Base-by-base conservation (phyloP, 2,888 invertebrate species). In the Xestia ashworthii region DNA sequence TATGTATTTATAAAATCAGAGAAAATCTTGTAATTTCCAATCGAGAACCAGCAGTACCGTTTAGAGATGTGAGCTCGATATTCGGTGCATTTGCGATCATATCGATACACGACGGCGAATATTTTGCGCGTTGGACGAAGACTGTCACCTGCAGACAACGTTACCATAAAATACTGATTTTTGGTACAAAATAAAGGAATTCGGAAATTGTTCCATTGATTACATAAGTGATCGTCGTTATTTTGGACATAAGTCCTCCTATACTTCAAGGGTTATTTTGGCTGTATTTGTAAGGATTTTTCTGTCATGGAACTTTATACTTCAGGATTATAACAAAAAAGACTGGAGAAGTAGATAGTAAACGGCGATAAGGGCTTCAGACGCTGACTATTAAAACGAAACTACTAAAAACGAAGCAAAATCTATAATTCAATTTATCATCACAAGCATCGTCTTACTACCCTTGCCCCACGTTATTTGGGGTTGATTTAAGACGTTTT, bases 61-160 rank as follows among this genome's bases (percentile, higher is more conserved):
- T 58, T 32, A 64, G 76, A 89, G 92, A 94, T 93, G 89, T 90
- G 80, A 90, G 91, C 88, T 91, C 91, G 93, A 95, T 94, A 93
- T 94, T 94, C 91, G 86, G 88, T 90, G 91, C 89, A 95, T 94
- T 94, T 91, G 89, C 88, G 89, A 95, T 95, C 89, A 87, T 94
- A 95, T 95, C 95, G 89, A 88, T 87, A 94, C 95, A 94, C 95
- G 95, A 95, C 91, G 89, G 84, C 90, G 94, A 94, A 95, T 95
- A 95, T 94, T 94, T 93, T 93, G 92, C 89, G 92, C 90, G 92
- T 89, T 93, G 93, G 92, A 92, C 91, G 90, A 89, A 92, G 86
- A 92, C 90, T 91, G 93, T 95, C 94, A 95, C 89, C 85, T 82
- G 86, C 81, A 82, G 80, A 80, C 84, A 76, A 81, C 84, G 74